Conservation (phyloP, 2,797 vertebrate species). For the Enteromius argenteus region DNA sequence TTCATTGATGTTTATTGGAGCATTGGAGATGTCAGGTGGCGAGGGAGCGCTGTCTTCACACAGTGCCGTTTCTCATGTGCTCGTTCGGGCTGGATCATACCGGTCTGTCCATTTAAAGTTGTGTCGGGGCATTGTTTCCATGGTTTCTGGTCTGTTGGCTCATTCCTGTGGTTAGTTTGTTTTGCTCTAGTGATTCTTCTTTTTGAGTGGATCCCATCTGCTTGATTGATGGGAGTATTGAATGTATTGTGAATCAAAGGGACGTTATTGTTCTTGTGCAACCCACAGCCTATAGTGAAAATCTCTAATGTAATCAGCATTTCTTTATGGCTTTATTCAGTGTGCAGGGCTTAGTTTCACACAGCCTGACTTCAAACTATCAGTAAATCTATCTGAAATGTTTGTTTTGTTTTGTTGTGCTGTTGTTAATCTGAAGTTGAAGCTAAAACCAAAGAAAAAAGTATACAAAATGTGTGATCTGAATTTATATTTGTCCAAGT, state of each 20-base stretch:
- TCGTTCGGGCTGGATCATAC: neutral
- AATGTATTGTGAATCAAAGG: slow-evolving; percentile 66
- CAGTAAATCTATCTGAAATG: neutral
- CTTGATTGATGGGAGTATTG: slow-evolving; percentile 55
- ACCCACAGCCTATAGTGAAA: slow-evolving; percentile 33
- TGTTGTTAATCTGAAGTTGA: neutral
- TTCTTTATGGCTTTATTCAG: neutral
- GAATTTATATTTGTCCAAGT: neutral
- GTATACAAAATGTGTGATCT: neutral
- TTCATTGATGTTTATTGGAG: neutral
- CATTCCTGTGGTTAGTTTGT: slow-evolving; percentile 23
- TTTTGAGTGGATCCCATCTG: slow-evolving; percentile 14
- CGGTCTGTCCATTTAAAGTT: slow-evolving; percentile 17
- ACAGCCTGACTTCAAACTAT: neutral
- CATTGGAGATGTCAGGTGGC: neutral
- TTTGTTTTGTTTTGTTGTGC: neutral
- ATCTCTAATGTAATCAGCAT: slow-evolving; percentile 44
- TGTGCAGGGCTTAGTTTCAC: neutral
- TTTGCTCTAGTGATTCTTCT: slow-evolving; percentile 26
- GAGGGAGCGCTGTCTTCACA: neutral
- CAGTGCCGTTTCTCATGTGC: slow-evolving; percentile 5
- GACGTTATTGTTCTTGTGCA: slow-evolving; percentile 66
- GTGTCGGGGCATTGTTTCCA: neutral
- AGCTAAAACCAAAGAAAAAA: neutral
- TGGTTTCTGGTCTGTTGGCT: slow-evolving; percentile 14